These are phyloP conservation scores for Leucophenga varia DNA, from an alignment of 1,140 invertebrate genomes.

Conservation along the genomic window DNA sequence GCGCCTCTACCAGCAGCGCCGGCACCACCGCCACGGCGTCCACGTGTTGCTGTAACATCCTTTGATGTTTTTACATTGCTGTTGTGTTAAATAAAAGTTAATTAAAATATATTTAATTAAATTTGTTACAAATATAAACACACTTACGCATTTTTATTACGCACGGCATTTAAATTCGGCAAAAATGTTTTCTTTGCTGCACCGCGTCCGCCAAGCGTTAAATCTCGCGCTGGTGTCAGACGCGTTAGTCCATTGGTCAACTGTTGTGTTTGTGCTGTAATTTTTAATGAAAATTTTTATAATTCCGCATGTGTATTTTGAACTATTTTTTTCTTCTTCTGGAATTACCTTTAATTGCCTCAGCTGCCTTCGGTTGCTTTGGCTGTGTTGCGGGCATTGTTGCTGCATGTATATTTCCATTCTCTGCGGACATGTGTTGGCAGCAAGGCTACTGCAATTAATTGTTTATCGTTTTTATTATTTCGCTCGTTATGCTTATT, in stretches of 20 bases:
- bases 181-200: constrained; percentile 41
- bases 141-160: constrained; percentile 53
- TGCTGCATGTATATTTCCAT: neutral
- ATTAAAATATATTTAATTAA: neutral
- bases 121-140: neutral
- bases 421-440: too few relatives aligned
- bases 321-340: too few relatives aligned
- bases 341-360: too few relatives aligned
- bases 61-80: constrained; percentile 53
- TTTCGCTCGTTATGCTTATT: too few relatives aligned
- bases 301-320: too few relatives aligned
- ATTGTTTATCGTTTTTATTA: too few relatives aligned
- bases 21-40: constrained; percentile 21
- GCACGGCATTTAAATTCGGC: constrained; percentile 49
- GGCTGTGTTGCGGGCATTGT: constrained; percentile 14
- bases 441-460: too few relatives aligned
- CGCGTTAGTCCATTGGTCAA: constrained; percentile 32
- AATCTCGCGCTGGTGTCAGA: constrained; percentile 59
- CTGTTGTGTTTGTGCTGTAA: too few relatives aligned
- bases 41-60: constrained; percentile 36
- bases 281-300: too few relatives aligned
- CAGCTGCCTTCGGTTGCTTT: constrained; percentile 4
- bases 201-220: constrained; percentile 58
- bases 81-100: neutral
- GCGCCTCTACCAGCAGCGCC: neutral